A percentile compares a stretch with the other conserved stretches of the same genome.
Conservation (phyloP, 1,140 invertebrate genomes). For the Tetramorium parvispinum region DNA sequence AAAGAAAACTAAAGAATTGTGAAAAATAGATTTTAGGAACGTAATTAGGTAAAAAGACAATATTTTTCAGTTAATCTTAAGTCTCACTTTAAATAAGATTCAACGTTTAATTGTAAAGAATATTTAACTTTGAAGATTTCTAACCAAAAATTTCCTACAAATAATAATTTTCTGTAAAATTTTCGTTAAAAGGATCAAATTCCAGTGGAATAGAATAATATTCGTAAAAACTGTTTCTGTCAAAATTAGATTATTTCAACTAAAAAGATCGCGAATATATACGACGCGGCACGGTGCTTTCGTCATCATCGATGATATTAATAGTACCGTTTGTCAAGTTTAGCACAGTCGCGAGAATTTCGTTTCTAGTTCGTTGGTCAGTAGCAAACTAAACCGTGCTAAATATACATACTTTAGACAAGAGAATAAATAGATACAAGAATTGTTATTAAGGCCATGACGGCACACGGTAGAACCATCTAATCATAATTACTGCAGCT, state of each 20-base stretch:
- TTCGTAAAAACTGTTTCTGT: background rate
- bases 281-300: background rate
- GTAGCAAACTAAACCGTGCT: constrained; percentile 37
- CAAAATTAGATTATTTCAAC: background rate
- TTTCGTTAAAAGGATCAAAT: background rate
- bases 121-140: background rate
- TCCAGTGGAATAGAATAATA: background rate
- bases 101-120: background rate
- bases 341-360: constrained; percentile 34
- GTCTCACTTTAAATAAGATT: background rate
- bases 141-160: background rate
- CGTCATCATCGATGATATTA: constrained; percentile 43
- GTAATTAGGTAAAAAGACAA: background rate
- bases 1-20: background rate
- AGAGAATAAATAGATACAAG: constrained; percentile 39
- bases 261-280: background rate
- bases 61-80: background rate
- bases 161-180: background rate
- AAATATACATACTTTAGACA: constrained; percentile 27
- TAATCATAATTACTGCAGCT: background rate
- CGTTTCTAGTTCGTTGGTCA: constrained; percentile 37
- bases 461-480: background rate
- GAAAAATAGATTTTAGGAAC: background rate
- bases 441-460: constrained; percentile 22
- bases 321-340: constrained; percentile 48